Evolutionary conservation across 30 jellyfish, hydroid and myxozoan species (phyloP), one percentile per base, ranked within the genome.

Genomic region (Aurelia sp.): DNA sequence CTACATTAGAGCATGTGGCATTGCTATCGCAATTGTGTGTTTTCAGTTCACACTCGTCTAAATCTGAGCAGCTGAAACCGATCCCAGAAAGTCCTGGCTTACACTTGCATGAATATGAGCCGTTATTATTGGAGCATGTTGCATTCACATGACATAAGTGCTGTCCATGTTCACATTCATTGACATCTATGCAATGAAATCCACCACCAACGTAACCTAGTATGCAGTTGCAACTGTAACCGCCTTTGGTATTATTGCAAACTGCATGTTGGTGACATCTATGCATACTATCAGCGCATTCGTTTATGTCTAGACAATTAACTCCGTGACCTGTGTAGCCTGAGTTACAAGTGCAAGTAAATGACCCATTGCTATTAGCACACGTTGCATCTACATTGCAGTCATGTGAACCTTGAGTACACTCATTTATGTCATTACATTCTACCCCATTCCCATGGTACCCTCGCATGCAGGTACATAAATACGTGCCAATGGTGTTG

Each of bases 301-400:
- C 95, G 13, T 86, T 67, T 13, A 66, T 66, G 58, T 76, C 95
- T 27, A 57, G 4, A 65, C 98, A 92, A 3, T 35, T 33, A 37
- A 51, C 51, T 55, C 97, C 98, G 62, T 68, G 41, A 41, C 98
- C 98, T 4, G 81, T 37, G 59, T 64, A 87, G 6, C 97, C 98
- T 9, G 70, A 81, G 19, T 57, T 58, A 74, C 98, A 92, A 6
- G 37, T 21, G 60, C 98, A 92, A 35, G 47, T 19, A 70, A 66
- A 92, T 18, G 92, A 72, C 19, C 98, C 98, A 81, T 57, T 64
- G 22, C 71, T 67, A 61, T 92, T 92, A 74, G 37, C 41, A 63
- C 98, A 92, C 0, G 88, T 60, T 9, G 98, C 85, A 63, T 81
- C 51, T 7, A 19, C 50, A 37, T 88, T 84, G 83, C 98, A 92